phyloP scores from a whole-genome alignment of 2,113 vertebrate species.

The human region DNA sequence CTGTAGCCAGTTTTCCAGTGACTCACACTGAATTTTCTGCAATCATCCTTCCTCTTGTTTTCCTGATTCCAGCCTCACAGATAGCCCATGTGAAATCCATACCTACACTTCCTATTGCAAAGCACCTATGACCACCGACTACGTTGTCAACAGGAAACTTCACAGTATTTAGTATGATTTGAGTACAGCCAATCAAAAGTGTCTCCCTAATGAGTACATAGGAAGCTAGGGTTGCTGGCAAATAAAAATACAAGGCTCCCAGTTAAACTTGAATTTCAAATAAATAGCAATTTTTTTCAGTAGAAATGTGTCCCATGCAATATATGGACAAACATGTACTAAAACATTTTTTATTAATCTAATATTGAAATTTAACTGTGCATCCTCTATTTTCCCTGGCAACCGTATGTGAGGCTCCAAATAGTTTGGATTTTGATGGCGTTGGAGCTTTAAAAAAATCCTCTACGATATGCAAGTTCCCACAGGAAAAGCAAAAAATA shows the following conservation, averaged over 20 bases:
- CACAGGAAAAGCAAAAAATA: not conserved
- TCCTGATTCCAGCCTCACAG: not conserved
- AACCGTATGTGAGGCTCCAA: not conserved
- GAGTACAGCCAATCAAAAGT: not conserved
- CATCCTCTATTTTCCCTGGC: not conserved
- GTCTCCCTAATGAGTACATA: not conserved
- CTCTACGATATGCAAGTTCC: not conserved
- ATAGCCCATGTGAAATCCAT: not conserved
- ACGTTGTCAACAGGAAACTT: fast-evolving
- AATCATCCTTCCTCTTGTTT: not conserved
- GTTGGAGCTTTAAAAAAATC: not conserved
- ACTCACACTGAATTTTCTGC: not conserved
- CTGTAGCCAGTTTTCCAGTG: not conserved
- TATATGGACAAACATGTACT: not conserved
- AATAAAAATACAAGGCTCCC: not conserved
- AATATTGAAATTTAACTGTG: not conserved
- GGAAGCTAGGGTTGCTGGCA: not conserved
- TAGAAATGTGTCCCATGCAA: not conserved
- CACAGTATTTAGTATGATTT: not conserved
- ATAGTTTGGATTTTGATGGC: not conserved
- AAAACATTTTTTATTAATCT: not conserved
- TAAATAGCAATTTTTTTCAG: not conserved
- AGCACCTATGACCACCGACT: not conserved
- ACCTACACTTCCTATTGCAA: not conserved
- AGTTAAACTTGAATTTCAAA: slow-evolving; percentile 9